Evolutionary conservation across 2,113 vertebrate species (phyloP).

Genomic region (Pungitius pungitius): DNA sequence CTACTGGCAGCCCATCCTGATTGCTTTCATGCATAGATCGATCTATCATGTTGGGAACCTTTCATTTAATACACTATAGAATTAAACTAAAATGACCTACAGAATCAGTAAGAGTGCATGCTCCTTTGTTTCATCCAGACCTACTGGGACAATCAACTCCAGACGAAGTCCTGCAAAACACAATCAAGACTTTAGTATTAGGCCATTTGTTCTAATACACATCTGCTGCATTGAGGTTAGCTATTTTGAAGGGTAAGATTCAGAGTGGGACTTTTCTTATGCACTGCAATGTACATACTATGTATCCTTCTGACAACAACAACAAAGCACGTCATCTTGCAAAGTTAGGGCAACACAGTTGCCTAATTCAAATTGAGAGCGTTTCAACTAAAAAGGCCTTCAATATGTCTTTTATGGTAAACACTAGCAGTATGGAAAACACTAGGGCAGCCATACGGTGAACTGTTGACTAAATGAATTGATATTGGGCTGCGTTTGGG

Average conservation of each 20-base stretch:
- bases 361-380: background rate
- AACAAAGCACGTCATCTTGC: background rate
- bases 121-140: conserved; percentile 69
- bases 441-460: conserved; percentile 33
- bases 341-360: background rate
- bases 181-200: background rate
- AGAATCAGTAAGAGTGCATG: conserved; percentile 77
- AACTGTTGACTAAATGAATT: conserved; percentile 26
- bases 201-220: background rate
- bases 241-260: background rate
- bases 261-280: background rate
- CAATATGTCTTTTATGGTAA: conserved; percentile 24
- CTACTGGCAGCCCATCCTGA: background rate
- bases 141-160: conserved; percentile 72
- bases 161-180: conserved; percentile 70
- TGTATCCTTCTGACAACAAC: background rate
- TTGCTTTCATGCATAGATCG: background rate
- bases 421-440: too few species aligned
- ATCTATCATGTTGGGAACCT: background rate
- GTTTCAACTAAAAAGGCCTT: background rate
- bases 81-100: conserved; percentile 57
- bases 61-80: conserved; percentile 16
- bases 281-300: background rate
- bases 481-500: conserved; percentile 6
- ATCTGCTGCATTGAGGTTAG: background rate